Conservation (phyloP, 2,113 vertebrate species). For the Uria lomvia region DNA sequence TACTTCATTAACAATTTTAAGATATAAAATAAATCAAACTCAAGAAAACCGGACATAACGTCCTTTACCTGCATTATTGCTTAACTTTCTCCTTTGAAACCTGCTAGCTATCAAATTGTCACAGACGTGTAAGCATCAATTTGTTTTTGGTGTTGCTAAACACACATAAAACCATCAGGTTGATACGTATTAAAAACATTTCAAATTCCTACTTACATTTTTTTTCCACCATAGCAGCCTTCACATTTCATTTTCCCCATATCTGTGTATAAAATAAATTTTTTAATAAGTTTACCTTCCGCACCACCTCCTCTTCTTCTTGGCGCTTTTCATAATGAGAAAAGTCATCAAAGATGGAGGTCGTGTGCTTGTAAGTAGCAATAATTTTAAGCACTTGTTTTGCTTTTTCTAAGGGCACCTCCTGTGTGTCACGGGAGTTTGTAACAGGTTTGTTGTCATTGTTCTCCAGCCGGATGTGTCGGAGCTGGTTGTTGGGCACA, state of each 20-base stretch:
- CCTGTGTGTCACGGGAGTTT: conserved; percentile 98
- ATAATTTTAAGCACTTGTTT: conserved; percentile 98
- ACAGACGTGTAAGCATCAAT: background rate
- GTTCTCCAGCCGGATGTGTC: conserved; percentile 98
- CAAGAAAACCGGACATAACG: background rate
- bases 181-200: background rate
- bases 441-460: conserved; percentile 99
- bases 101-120: background rate
- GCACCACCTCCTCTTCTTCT: conserved; percentile 93
- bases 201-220: conserved; percentile 36
- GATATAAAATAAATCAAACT: background rate
- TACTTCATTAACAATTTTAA: background rate
- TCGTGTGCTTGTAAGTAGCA: conserved; percentile 96
- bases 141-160: background rate
- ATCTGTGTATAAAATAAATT: conserved; percentile 57
- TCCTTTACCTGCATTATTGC: background rate
- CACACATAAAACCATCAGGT: background rate
- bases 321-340: conserved; percentile 97
- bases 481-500: conserved; percentile 95
- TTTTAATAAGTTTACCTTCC: conserved; percentile 83
- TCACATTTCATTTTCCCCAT: conserved; percentile 57
- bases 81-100: background rate
- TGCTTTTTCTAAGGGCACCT: conserved; percentile 97
- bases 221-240: conserved; percentile 28
- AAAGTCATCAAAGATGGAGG: conserved; percentile 99